These are phyloP conservation scores for Lepus americanus DNA, from an alignment of 2,113 vertebrate genomes.

Conservation along the genomic window DNA sequence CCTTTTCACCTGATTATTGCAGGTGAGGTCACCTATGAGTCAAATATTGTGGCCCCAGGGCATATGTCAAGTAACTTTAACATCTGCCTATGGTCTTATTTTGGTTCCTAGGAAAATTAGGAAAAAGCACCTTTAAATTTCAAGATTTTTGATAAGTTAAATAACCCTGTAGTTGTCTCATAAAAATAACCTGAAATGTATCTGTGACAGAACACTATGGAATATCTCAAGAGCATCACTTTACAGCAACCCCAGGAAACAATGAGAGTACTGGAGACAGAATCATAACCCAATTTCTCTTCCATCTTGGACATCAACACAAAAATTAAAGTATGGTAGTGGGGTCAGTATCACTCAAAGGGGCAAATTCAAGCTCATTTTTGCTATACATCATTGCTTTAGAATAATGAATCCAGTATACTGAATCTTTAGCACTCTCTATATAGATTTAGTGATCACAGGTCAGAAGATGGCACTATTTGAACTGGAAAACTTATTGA, in stretches of 20 bases:
- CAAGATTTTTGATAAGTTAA: background rate
- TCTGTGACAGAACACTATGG: background rate
- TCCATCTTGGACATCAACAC: background rate
- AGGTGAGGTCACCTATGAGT: background rate
- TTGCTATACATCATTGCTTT: conserved; percentile 23
- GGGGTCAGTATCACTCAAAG: conserved; percentile 13
- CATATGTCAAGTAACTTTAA: conserved; percentile 1
- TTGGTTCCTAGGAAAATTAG: background rate
- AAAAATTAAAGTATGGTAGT: background rate
- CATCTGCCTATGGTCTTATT: background rate
- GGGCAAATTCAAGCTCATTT: conserved; percentile 29
- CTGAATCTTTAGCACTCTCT: conserved; percentile 13
- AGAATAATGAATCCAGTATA: conserved; percentile 44
- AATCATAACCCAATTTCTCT: background rate
- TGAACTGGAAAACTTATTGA: background rate
- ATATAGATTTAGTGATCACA: background rate
- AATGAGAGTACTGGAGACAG: background rate
- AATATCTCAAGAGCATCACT: background rate
- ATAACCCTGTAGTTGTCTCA: background rate
- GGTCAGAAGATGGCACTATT: conserved; percentile 32
- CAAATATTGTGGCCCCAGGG: background rate
- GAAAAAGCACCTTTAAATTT: background rate
- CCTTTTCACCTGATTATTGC: background rate
- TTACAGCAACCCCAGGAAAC: background rate
- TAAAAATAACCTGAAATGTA: background rate